Conservation (phyloP, 2,113 vertebrate species). For the Paracanthobrama guichenoti region DNA sequence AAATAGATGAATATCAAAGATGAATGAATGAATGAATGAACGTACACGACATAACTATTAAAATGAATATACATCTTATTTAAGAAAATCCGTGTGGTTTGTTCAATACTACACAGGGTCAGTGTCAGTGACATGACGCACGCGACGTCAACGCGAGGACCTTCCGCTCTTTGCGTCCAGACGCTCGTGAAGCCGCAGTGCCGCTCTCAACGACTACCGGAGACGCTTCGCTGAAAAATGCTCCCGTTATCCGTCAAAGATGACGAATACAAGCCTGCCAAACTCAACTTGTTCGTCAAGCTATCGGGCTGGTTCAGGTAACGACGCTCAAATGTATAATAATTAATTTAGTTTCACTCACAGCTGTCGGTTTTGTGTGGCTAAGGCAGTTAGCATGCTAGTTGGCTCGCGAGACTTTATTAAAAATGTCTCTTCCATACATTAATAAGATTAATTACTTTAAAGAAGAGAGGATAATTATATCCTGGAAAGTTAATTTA, state of each 20-base stretch:
- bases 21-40: background rate
- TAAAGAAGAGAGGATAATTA: background rate
- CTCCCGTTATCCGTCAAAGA: conserved; percentile 93
- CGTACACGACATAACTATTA: background rate
- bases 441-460: background rate
- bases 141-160: conserved; percentile 7
- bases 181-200: conserved; percentile 29
- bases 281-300: conserved; percentile 85
- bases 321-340: conserved; percentile 20
- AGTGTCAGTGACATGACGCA: conserved; percentile 11
- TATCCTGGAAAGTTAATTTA: background rate
- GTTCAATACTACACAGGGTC: background rate
- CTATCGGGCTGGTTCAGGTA: conserved; percentile 96
- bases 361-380: conserved; percentile 7
- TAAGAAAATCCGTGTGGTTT: background rate
- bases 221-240: conserved; percentile 75
- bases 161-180: background rate
- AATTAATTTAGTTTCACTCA: background rate
- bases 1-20: too few species aligned
- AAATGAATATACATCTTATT: too few species aligned
- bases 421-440: background rate
- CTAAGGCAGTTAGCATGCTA: conserved; percentile 40
- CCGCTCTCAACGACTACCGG: conserved; percentile 14
- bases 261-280: conserved; percentile 93
- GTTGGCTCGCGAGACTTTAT: background rate